Percentiles rank a stretch among this genome's conserved stretches.
phyloP scores from a whole-genome alignment of 2,113 vertebrate genomes.

The Tenebrosternarchus preto region DNA sequence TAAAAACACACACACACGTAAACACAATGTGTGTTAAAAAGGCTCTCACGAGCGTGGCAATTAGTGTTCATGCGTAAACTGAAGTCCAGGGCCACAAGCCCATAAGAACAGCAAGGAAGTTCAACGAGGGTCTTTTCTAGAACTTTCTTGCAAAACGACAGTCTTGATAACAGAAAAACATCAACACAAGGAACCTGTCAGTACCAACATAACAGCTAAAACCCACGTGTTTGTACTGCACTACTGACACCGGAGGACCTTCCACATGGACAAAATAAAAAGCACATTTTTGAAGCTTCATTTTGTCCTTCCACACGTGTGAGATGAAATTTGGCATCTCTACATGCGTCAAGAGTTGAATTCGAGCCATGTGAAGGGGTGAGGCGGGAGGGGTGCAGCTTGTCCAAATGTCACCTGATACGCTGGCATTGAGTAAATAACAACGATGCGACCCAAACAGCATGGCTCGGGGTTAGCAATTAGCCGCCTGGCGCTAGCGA shows the following conservation, averaged over 20 bases:
- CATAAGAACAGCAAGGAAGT: background rate
- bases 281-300: background rate
- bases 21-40: conserved; percentile 54
- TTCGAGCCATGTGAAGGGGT: background rate
- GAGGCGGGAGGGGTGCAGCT: conserved; percentile 2
- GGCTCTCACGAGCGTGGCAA: background rate
- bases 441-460: conserved; percentile 26
- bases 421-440: conserved; percentile 31
- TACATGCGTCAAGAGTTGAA: background rate
- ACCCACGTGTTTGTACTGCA: background rate
- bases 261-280: background rate
- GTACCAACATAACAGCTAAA: background rate
- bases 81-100: conserved; percentile 28
- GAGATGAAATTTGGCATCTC: background rate
- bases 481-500: conserved; percentile 23
- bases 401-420: conserved; percentile 35
- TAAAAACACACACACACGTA: conserved; percentile 45
- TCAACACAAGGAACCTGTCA: background rate
- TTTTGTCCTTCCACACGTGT: too few relatives aligned
- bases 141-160: background rate
- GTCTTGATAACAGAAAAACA: background rate
- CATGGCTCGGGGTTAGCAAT: conserved; percentile 18
- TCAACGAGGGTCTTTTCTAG: conserved; percentile 16
- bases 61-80: conserved; percentile 28
- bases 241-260: background rate